These are phyloP conservation scores for Hypena proboscidalis DNA, from an alignment of 2,888 invertebrate species.

Conservation along the genomic window DNA sequence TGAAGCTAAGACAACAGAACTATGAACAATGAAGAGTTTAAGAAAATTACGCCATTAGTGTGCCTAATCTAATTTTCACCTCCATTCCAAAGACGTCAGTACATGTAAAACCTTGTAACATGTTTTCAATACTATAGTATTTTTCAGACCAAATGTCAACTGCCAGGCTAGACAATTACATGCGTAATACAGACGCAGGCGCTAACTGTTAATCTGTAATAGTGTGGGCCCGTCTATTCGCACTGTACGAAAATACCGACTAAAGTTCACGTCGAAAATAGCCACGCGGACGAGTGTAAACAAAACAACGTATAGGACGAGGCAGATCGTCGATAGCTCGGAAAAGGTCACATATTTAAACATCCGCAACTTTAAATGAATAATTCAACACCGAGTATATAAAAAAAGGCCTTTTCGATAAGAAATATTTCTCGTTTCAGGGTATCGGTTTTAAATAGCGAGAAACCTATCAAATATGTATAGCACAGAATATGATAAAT, in stretches of 20 bases:
- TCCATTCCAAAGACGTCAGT: too few species aligned
- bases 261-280: constrained; percentile 47
- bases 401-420: too few species aligned
- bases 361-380: constrained; percentile 8
- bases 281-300: constrained; percentile 34
- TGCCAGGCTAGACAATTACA: background rate
- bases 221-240: constrained; percentile 10
- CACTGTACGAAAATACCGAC: constrained; percentile 20
- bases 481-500: too few species aligned
- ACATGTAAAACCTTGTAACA: too few species aligned
- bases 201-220: background rate
- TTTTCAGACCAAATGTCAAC: too few species aligned
- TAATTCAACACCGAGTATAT: constrained; percentile 7
- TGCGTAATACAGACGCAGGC: background rate
- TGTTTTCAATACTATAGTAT: too few species aligned
- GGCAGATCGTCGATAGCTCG: constrained; percentile 15
- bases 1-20: too few species aligned
- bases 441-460: too few species aligned
- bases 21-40: too few species aligned
- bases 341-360: constrained; percentile 24
- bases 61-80: too few species aligned
- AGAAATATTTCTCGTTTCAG: constrained; percentile 7
- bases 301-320: constrained; percentile 26
- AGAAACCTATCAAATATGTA: too few species aligned
- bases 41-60: too few species aligned